These are phyloP conservation scores for Suricata suricatta DNA, from an alignment of 2,113 vertebrate genomes.

Conservation along the genomic window DNA sequence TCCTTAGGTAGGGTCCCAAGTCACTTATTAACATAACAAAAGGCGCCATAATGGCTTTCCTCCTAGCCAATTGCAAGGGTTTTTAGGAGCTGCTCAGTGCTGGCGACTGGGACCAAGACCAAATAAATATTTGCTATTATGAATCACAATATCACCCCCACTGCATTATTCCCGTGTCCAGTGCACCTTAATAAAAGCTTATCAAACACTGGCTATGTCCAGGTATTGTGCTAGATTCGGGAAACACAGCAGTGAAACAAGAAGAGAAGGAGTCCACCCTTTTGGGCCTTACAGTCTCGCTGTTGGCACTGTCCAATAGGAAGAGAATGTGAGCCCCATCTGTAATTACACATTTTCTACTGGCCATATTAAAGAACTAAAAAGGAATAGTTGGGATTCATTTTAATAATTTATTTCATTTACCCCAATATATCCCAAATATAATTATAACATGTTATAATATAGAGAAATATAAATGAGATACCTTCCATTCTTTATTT, in stretches of 20 bases:
- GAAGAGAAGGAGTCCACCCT: neutral
- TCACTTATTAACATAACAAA: neutral
- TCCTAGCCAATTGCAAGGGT: neutral
- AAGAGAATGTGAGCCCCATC: neutral
- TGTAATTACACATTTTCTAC: neutral
- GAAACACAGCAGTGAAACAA: neutral
- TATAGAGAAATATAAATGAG: neutral
- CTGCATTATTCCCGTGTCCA: neutral
- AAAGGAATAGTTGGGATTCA: neutral
- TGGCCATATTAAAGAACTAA: neutral
- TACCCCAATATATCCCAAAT: neutral
- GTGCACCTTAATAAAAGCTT: neutral
- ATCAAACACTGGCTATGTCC: neutral
- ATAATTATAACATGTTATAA: neutral
- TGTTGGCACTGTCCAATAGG: neutral
- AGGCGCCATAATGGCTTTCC: neutral
- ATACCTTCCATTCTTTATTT: neutral
- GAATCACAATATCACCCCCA: neutral
- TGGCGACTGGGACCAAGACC: neutral
- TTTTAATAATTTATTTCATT: neutral
- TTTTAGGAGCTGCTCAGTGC: neutral
- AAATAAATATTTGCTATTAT: neutral
- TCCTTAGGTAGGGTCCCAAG: neutral
- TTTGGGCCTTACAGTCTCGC: neutral
- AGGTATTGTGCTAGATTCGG: neutral